Base-by-base conservation (phyloP, 2,113 vertebrate species). In the Crotalus tigris region DNA sequence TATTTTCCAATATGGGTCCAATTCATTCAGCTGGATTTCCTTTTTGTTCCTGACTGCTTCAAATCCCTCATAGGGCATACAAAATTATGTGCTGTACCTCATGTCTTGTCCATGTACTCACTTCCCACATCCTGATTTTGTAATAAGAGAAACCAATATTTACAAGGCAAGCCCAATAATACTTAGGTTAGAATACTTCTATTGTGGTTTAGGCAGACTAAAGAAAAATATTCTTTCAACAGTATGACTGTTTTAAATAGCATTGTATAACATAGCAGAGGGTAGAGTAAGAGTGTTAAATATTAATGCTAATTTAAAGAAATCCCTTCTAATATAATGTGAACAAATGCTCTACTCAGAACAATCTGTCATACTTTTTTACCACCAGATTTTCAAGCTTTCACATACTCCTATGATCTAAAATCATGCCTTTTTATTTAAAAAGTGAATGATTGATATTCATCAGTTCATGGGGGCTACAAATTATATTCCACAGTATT, bases 211-310 rank as follows among this genome's bases (percentile, higher is more conserved):
- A 88, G 90, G 23, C 0, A 87, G 24, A 94, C 89, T 15, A 90
- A 93, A 15, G 54, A 86, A 58, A 29, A 89, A 89, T 92, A 87
- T 33, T 89, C 54, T 61, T 89, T 64, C 44, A 92, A 51, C 39
- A 11, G 11, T 24, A 23, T 93, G 90, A 4, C 92, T 46, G 24
- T 90, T 90, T 90, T 69, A 69, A 54, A 91, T 39, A 69, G 7
- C 58, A 23, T 61, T 69, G 29, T 95, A 87, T 53, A 92, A 81
- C 87, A 90, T 23, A 26, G 39, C 5, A 86, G 58, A 85, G n/a
- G 85, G 55, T 85, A 92, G 51, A 91, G 6, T 92, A 95, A 95
- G 93, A 87, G 8, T 91, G 17, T 2, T 17, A 95, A 90, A 75
- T 92, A n/a, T 90, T 53, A 69, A 61, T 39, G 55, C 59, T 88